Conservation (phyloP, 1,140 invertebrate genomes). For the Drosophila fuyamai region DNA sequence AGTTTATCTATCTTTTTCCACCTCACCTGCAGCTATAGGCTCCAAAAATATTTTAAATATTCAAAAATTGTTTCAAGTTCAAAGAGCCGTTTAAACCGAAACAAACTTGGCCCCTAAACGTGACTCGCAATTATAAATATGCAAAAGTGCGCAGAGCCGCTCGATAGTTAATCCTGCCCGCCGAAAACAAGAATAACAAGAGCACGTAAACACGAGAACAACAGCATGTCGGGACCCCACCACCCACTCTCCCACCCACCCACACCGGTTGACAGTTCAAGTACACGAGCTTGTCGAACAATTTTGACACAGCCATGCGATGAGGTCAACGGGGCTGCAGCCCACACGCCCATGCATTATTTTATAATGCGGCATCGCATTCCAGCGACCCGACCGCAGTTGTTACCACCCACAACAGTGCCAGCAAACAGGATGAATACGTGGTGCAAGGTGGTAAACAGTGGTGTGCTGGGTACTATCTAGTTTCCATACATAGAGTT, state of each 20-base stretch:
- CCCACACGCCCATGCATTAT: slow-evolving; percentile 34
- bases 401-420: slow-evolving; percentile 45
- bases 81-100: slow-evolving; percentile 29
- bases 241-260: neutral
- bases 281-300: slow-evolving; percentile 69
- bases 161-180: slow-evolving; percentile 36
- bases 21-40: neutral
- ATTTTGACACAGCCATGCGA: slow-evolving; percentile 53
- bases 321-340: slow-evolving; percentile 33
- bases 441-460: neutral
- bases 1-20: neutral
- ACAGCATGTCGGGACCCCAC: slow-evolving; percentile 13
- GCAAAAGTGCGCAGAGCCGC: slow-evolving; percentile 27
- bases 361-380: slow-evolving; percentile 52
- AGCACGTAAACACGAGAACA: slow-evolving; percentile 34
- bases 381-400: slow-evolving; percentile 19
- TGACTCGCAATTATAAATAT: slow-evolving; percentile 52
- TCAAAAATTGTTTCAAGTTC: slow-evolving; percentile 40
- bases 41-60: slow-evolving; percentile 22
- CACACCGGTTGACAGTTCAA: slow-evolving; percentile 58
- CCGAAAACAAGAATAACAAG: slow-evolving; percentile 28
- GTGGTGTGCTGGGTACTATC: neutral
- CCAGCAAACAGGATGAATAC: neutral
- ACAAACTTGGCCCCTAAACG: slow-evolving; percentile 37
- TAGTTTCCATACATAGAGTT: no score